Conservation (phyloP, 2,797 vertebrate species). For the Chrysocyon brachyurus region DNA sequence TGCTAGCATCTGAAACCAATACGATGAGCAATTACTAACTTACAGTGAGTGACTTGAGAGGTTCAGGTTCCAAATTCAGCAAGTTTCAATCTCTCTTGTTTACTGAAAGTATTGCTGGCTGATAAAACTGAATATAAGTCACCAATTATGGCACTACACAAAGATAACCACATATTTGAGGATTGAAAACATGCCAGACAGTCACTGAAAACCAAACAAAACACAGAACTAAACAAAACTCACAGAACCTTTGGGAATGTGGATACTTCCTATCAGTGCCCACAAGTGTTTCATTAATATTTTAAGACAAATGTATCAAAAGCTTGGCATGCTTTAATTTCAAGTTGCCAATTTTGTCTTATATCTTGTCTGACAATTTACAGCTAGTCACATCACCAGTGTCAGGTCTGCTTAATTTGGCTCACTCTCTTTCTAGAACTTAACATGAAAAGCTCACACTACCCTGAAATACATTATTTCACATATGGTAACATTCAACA, state of each 20-base stretch:
- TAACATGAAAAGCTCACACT: not conserved
- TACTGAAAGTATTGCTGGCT: constrained; percentile 89
- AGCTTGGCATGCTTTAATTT: constrained; percentile 97
- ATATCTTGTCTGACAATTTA: constrained; percentile 90
- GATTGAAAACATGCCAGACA: constrained; percentile 97
- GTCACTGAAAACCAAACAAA: constrained; percentile 91
- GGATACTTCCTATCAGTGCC: constrained; percentile 94
- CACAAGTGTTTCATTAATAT: constrained; percentile 93
- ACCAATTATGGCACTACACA: constrained; percentile 95
- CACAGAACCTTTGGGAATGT: constrained; percentile 90
- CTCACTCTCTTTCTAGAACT: constrained; percentile 95
- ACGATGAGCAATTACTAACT: constrained; percentile 97
- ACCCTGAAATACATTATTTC: not conserved
- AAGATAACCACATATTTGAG: constrained; percentile 98
- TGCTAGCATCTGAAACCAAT: constrained; percentile 97
- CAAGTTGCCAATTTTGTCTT: constrained; percentile 93
- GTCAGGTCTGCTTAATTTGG: constrained; percentile 96
- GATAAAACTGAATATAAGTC: constrained; percentile 89
- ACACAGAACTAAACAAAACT: constrained; percentile 88
- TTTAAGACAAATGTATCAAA: constrained; percentile 97
- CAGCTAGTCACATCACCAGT: constrained; percentile 90
- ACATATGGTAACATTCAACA: constrained; percentile 99
- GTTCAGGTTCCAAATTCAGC: constrained; percentile 89
- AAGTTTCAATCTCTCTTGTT: constrained; percentile 89
- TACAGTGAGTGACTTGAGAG: constrained; percentile 93